A percentile compares a stretch with the other conserved stretches of the same genome.
Conservation (phyloP, 2,888 invertebrate genomes). For the Chaitophorus viminalis region DNA sequence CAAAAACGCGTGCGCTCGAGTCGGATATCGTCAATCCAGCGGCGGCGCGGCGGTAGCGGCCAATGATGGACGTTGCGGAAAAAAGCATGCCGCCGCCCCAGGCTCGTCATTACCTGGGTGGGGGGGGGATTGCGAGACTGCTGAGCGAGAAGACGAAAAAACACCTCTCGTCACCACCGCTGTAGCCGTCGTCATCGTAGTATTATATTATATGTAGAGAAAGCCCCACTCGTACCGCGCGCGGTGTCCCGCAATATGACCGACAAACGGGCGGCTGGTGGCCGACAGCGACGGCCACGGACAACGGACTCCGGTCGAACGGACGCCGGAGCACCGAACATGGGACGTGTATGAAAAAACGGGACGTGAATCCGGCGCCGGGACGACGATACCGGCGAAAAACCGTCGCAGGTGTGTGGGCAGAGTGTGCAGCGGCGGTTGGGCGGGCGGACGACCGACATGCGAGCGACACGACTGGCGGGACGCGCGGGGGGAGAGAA, state of each 20-base stretch:
- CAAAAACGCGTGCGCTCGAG: no score
- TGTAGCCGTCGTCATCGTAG: background rate
- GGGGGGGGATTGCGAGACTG: background rate
- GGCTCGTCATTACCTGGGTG: background rate
- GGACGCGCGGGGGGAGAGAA: background rate
- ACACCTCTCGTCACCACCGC: slow-evolving; percentile 40
- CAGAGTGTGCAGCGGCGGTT: slow-evolving; percentile 32
- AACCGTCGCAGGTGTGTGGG: slow-evolving; percentile 65
- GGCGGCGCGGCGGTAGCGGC: background rate
- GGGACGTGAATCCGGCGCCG: slow-evolving; percentile 36
- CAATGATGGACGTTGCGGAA: slow-evolving; percentile 23
- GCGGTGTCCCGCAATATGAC: slow-evolving; percentile 58
- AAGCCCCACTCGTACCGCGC: slow-evolving; percentile 44
- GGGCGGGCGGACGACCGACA: slow-evolving; percentile 48
- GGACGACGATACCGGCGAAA: slow-evolving; percentile 64
- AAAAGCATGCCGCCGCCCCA: background rate
- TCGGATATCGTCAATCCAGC: background rate
- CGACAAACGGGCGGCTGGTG: slow-evolving; percentile 55
- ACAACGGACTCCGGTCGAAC: slow-evolving; percentile 60
- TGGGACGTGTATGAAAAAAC: slow-evolving; percentile 63
- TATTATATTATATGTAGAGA: slow-evolving; percentile 26
- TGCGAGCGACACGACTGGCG: slow-evolving; percentile 22
- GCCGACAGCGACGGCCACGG: slow-evolving; percentile 37
- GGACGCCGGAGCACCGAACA: slow-evolving; percentile 65
- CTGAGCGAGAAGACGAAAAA: slow-evolving; percentile 12